phyloP scores from a whole-genome alignment of 2,113 vertebrate species.

The Antechinus stuartii region DNA sequence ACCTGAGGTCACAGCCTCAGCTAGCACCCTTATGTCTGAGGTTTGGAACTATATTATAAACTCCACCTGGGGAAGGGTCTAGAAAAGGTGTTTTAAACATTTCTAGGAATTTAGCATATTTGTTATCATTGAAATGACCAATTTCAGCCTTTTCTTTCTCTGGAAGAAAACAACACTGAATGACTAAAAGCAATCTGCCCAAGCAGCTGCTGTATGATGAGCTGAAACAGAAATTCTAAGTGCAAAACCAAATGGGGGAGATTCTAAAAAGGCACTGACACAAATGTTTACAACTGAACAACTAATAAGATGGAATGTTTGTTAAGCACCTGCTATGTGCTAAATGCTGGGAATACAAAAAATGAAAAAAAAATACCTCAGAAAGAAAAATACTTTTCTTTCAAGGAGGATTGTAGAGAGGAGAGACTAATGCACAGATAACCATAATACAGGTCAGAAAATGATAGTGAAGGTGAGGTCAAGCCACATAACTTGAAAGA shows the following conservation, averaged over 20 bases:
- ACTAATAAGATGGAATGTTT: background rate
- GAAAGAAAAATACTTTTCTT: background rate
- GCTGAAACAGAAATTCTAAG: background rate
- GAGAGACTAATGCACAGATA: background rate
- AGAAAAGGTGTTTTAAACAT: background rate
- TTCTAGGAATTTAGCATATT: background rate
- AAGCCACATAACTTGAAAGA: background rate
- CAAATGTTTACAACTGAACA: background rate
- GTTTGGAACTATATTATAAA: background rate
- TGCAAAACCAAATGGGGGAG: background rate
- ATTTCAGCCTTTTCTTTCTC: background rate
- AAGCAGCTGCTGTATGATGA: background rate
- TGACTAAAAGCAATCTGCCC: background rate
- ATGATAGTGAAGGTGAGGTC: background rate
- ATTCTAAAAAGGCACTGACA: background rate
- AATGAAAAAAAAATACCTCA: background rate
- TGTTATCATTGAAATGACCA: background rate
- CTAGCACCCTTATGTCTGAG: background rate
- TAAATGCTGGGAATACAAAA: background rate
- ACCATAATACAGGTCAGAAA: background rate
- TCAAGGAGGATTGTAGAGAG: background rate
- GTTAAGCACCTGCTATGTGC: background rate
- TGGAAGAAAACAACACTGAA: background rate
- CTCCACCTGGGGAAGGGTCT: background rate
- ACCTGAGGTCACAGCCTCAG: background rate